These are phyloP conservation scores for Dolichoris vasculosae DNA, from an alignment of 1,140 invertebrate species.

Conservation along the genomic window DNA sequence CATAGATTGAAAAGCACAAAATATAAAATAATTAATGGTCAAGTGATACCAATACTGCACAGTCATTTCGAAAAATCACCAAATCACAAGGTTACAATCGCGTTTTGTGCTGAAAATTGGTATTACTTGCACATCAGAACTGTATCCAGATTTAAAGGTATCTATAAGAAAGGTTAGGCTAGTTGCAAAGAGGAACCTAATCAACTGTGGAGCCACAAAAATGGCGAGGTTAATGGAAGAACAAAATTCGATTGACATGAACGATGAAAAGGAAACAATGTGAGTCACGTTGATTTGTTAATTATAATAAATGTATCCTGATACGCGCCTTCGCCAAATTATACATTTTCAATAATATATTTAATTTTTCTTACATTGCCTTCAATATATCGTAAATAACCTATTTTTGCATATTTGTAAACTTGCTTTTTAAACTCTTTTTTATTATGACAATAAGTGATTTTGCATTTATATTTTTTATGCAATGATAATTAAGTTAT, in stretches of 20 bases:
- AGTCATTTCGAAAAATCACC: background rate
- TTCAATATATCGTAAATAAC: constrained; percentile 10
- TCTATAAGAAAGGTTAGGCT: constrained; percentile 34
- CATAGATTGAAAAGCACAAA: background rate
- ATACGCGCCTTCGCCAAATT: background rate
- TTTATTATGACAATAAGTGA: background rate
- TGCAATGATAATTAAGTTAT: background rate
- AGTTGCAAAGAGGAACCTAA: constrained; percentile 32
- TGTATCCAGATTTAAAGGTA: background rate
- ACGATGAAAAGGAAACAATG: constrained; percentile 68
- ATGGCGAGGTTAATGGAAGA: constrained; percentile 68
- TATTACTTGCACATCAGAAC: background rate
- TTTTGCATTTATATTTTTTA: background rate
- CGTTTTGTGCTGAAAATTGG: constrained; percentile 20
- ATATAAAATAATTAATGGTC: background rate
- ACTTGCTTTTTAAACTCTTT: background rate
- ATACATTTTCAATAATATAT: constrained; percentile 52
- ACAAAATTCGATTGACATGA: constrained; percentile 66
- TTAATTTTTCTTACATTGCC: background rate
- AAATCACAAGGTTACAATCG: background rate
- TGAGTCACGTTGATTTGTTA: constrained; percentile 28
- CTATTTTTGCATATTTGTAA: background rate
- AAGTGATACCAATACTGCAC: constrained; percentile 9
- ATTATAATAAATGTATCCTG: background rate
- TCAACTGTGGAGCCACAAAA: constrained; percentile 54